Evolutionary conservation across 2,888 invertebrate species (phyloP).

Genomic region (Agriopis marginaria): DNA sequence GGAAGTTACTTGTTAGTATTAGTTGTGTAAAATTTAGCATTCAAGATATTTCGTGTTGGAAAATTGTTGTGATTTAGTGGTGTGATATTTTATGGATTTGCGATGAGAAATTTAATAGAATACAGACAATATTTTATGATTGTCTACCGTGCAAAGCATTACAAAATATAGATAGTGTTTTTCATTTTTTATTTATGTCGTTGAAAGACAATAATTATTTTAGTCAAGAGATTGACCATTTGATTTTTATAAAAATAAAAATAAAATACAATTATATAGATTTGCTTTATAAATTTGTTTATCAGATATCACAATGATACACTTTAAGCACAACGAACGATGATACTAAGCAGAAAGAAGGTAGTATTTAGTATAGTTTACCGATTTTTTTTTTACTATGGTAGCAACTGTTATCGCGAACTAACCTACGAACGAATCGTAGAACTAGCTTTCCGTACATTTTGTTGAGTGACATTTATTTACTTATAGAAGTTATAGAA

Average conservation of each 20-base stretch:
- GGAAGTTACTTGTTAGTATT: slow-evolving; percentile 49
- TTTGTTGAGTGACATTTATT: no score
- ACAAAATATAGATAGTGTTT: neutral
- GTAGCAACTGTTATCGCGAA: no score
- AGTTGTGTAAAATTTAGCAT: slow-evolving; percentile 18
- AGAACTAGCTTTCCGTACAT: no score
- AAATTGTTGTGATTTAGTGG: slow-evolving; percentile 19
- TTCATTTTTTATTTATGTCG: no score
- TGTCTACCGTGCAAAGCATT: neutral
- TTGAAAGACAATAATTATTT: neutral
- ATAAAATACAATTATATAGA: neutral
- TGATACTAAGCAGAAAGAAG: no score
- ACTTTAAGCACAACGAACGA: no score
- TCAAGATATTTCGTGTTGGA: slow-evolving; percentile 6
- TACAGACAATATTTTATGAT: neutral
- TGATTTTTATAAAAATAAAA: neutral
- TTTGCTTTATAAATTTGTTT: no score
- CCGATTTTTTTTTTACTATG: no score
- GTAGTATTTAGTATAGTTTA: no score
- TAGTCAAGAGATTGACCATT: neutral
- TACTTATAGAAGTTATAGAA: no score
- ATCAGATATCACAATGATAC: no score
- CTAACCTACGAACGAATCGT: no score
- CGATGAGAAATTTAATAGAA: neutral
- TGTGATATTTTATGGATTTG: slow-evolving; percentile 16